Conservation (phyloP, 2,113 vertebrate species). For the Podocnemis expansa region DNA sequence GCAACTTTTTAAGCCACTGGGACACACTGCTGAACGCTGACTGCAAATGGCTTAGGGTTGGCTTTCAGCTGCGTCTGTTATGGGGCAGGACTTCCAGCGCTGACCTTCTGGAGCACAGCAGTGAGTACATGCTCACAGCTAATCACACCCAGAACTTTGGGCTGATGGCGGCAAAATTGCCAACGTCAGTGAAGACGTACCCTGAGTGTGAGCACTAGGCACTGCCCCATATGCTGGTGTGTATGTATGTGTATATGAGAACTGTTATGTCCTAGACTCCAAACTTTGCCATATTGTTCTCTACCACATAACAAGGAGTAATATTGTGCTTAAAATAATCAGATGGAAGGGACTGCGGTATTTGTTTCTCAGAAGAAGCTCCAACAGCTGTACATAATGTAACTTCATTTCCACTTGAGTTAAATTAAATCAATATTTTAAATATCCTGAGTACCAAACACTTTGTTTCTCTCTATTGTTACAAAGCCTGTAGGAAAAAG, state of each 20-base stretch:
- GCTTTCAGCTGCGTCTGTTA: too few species aligned
- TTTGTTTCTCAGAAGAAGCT: slow-evolving; percentile 3
- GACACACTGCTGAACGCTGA: too few species aligned
- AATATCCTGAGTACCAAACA: slow-evolving; percentile 15
- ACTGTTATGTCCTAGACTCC: slow-evolving; percentile 23
- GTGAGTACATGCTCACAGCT: too few species aligned
- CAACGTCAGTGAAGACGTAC: too few species aligned
- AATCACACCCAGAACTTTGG: too few species aligned
- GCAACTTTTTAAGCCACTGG: too few species aligned
- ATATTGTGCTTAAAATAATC: neutral
- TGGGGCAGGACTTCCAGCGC: too few species aligned
- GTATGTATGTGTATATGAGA: too few species aligned
- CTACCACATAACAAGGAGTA: neutral
- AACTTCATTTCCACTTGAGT: slow-evolving; percentile 1
- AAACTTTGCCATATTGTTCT: slow-evolving; percentile 27
- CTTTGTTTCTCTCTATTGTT: slow-evolving; percentile 23
- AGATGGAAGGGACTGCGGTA: slow-evolving; percentile 16
- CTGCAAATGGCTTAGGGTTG: too few species aligned
- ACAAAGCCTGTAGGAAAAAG: slow-evolving; percentile 58
- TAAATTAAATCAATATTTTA: slow-evolving; percentile 60
- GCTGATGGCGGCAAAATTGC: too few species aligned
- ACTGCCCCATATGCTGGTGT: neutral
- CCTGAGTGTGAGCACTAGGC: neutral
- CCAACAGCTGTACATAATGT: neutral
- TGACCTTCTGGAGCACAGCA: too few species aligned